Conservation (phyloP, 2,888 invertebrate species). For the Drosophila emarginata region DNA sequence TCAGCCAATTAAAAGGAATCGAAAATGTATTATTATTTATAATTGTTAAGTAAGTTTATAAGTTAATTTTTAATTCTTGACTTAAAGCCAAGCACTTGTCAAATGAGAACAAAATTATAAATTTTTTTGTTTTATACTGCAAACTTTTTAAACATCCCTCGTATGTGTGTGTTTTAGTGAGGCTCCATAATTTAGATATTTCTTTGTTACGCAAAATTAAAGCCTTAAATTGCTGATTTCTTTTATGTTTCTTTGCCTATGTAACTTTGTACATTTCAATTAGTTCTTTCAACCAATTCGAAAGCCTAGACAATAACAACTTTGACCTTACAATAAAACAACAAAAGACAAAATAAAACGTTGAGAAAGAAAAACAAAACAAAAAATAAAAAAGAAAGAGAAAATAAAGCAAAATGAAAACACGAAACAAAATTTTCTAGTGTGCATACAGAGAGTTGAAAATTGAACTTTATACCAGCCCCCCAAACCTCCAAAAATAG, state of each 20-base stretch:
- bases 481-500: background rate
- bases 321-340: constrained; percentile 19
- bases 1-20: too few relatives aligned
- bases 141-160: background rate
- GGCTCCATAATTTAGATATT: background rate
- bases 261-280: constrained; percentile 17
- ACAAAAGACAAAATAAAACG: constrained; percentile 8
- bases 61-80: too few relatives aligned
- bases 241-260: background rate
- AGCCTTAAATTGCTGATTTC: background rate
- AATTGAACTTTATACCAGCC: constrained; percentile 16
- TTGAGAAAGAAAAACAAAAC: background rate
- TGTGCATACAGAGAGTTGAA: constrained; percentile 11
- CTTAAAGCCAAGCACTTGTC: too few relatives aligned
- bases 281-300: constrained; percentile 12
- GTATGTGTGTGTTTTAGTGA: background rate
- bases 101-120: too few relatives aligned
- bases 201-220: background rate
- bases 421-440: constrained; percentile 13
- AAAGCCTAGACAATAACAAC: constrained; percentile 19
- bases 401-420: constrained; percentile 3
- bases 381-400: background rate
- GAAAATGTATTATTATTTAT: too few relatives aligned
- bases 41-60: too few relatives aligned
- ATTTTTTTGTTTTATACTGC: background rate